phyloP scores from a whole-genome alignment of 2,113 vertebrate genomes.

The Brachyhypopomus occidentalis region DNA sequence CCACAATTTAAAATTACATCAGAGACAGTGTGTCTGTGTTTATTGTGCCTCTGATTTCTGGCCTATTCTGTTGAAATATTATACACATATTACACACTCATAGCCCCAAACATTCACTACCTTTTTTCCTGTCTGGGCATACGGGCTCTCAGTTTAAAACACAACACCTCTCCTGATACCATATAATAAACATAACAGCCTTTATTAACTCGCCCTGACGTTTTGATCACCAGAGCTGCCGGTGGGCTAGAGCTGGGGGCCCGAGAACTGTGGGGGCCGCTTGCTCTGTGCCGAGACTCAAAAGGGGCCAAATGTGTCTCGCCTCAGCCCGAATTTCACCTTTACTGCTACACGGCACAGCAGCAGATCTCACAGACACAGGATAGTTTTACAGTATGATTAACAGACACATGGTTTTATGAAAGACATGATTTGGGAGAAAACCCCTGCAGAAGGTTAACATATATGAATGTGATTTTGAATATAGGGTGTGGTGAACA shows the following conservation, averaged over 20 bases:
- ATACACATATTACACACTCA: constrained; percentile 36
- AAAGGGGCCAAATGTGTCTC: constrained; percentile 15
- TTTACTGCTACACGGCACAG: constrained; percentile 31
- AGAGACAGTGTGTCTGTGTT: constrained; percentile 4
- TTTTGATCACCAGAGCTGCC: constrained; percentile 22
- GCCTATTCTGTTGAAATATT: constrained; percentile 27
- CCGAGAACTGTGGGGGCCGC: background rate
- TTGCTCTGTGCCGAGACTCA: background rate
- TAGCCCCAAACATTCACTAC: constrained; percentile 10
- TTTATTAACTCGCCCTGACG: constrained; percentile 42
- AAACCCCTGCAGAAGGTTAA: constrained; percentile 51
- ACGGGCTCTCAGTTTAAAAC: constrained; percentile 26
- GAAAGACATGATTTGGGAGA: constrained; percentile 25
- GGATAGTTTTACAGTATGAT: constrained; percentile 39
- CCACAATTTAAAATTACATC: background rate
- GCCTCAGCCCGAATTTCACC: constrained; percentile 34
- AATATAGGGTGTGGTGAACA: constrained; percentile 60
- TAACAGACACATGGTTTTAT: constrained; percentile 26
- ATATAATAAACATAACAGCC: constrained; percentile 42
- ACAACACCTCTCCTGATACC: constrained; percentile 25
- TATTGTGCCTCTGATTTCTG: constrained; percentile 17
- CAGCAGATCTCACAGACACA: constrained; percentile 18
- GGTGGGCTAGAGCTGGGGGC: background rate
- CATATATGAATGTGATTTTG: constrained; percentile 57
- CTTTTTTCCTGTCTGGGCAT: constrained; percentile 22